Evolutionary conservation across 2,797 vertebrate genomes (phyloP).

Genomic region (Menidia menidia): DNA sequence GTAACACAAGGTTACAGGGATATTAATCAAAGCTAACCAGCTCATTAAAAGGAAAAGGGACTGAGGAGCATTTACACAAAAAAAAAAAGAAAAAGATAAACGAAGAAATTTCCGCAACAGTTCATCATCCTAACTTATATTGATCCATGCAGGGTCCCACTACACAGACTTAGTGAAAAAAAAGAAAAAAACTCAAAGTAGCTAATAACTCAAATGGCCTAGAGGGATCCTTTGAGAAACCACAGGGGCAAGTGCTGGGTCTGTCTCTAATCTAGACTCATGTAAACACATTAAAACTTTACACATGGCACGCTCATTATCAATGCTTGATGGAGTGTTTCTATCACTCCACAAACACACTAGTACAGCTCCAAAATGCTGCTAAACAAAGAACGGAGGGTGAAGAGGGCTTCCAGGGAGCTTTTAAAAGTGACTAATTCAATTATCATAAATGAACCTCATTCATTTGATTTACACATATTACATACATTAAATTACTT

Average conservation of each 20-base stretch:
- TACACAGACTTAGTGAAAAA: constrained; percentile 58
- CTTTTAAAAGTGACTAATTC: constrained; percentile 19
- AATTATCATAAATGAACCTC: constrained; percentile 15
- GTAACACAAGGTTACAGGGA: constrained; percentile 24
- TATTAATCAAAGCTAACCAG: constrained; percentile 66
- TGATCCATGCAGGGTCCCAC: constrained; percentile 74
- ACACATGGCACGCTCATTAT: constrained; percentile 68
- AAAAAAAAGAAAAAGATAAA: constrained; percentile 62
- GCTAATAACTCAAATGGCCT: constrained; percentile 79
- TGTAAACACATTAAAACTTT: constrained; percentile 80
- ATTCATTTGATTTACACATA: background rate
- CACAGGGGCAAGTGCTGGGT: constrained; percentile 69
- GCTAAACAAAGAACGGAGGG: constrained; percentile 36
- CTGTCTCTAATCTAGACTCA: constrained; percentile 72
- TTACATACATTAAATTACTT: background rate
- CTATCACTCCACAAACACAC: constrained; percentile 54
- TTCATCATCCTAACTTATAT: constrained; percentile 78
- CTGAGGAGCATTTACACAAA: constrained; percentile 39
- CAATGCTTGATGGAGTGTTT: constrained; percentile 52
- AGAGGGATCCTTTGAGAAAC: constrained; percentile 73
- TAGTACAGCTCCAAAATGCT: constrained; percentile 41
- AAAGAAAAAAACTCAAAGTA: constrained; percentile 76
- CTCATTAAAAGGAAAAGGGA: constrained; percentile 55
- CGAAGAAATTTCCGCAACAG: constrained; percentile 57
- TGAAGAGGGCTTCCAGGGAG: constrained; percentile 8